Base-by-base conservation (phyloP, 2,113 vertebrate species). In the Dissostichus mawsoni region DNA sequence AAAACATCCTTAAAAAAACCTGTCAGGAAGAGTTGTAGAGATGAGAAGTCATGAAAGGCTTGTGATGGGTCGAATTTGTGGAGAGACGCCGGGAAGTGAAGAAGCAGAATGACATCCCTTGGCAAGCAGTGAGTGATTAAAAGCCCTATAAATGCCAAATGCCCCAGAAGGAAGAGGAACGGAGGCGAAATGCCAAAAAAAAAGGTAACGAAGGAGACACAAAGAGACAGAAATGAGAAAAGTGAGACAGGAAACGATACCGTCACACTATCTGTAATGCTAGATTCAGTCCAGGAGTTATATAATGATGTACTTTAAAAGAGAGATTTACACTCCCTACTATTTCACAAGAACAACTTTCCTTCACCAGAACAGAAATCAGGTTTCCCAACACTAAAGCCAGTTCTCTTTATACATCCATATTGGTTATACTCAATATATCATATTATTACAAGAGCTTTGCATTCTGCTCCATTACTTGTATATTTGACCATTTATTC, bases 111-210 rank as follows among this genome's bases (percentile, higher is more conserved):
- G 67, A 90, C 90, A 84, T 94, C 94, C 94, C 94, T 93, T 95
- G 76, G 85, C 92, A 94, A 96, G 92, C 92, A 92, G 93, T 77
- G 85, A 94, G 95, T 95, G 94, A 96, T 96, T 96, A 96, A 95
- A 95, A 93, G 85, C 94, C 93, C 94, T 94, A 84, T 95, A 96
- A 96, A 96, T 86, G 92, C 93, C 94, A 93, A 88, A 79, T 61
- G 63, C 5, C 61, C 88, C 91, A 93, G 81, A 80, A 90, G 87
- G 81, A 93, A 95, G 41, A 61, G 92, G 91, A 90, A 91, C 93
- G 93, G 93, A 95, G 96, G 96, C 96, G 94, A 96, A 96, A 96
- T 95, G 25, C 91, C 88, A 63, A 78, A 69, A 63, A 78, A 69
- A 82, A 66, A 8, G 11, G 57, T 73, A 81, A 29, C 78, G n/a